Evolutionary conservation across 2,888 invertebrate species (phyloP).

Genomic region (Eilema depressum): DNA sequence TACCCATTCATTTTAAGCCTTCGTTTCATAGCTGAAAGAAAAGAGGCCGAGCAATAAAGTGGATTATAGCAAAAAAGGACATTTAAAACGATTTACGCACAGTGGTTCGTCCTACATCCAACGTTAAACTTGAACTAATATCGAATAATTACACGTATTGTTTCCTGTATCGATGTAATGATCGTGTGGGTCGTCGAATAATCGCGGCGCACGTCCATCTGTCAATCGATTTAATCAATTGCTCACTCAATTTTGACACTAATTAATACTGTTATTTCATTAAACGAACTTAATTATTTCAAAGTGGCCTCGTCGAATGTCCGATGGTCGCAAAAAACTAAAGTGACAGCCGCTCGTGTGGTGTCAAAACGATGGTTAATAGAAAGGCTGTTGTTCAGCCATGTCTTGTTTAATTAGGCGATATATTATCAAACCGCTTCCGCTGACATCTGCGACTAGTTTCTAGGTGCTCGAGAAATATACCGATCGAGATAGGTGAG

Average conservation of each 20-base stretch:
- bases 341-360: constrained; percentile 59
- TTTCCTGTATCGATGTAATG: constrained; percentile 58
- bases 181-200: constrained; percentile 66
- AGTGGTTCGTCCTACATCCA: constrained; percentile 33
- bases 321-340: constrained; percentile 59
- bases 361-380: constrained; percentile 67
- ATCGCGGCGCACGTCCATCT: constrained; percentile 53
- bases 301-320: constrained; percentile 61
- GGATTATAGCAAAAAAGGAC: constrained; percentile 36
- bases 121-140: constrained; percentile 51
- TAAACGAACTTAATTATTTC: constrained; percentile 75
- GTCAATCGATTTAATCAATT: constrained; percentile 69
- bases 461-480: constrained; percentile 55
- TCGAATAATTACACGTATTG: constrained; percentile 57
- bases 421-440: constrained; percentile 68
- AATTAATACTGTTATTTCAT: constrained; percentile 73
- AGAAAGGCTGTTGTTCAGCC: constrained; percentile 53
- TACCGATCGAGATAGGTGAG: constrained; percentile 63
- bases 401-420: constrained; percentile 67
- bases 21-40: constrained; percentile 17
- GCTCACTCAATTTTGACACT: constrained; percentile 68
- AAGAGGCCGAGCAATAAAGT: constrained; percentile 19
- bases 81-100: constrained; percentile 39
- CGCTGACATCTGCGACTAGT: constrained; percentile 59
- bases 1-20: constrained; percentile 40